phyloP scores from a whole-genome alignment of 2,113 vertebrate genomes.

The Calidris pugnax region DNA sequence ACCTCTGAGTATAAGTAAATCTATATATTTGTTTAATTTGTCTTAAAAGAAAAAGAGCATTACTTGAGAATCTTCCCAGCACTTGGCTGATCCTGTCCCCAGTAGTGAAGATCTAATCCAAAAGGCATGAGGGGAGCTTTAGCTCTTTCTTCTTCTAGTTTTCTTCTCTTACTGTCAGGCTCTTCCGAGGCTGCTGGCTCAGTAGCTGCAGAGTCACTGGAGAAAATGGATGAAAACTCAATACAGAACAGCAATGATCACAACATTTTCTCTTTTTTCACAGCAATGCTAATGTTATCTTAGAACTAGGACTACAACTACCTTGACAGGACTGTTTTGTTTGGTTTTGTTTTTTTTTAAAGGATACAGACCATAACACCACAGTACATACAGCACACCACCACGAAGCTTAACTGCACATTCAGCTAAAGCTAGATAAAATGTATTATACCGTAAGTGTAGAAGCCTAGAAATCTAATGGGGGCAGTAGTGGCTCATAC shows the following conservation, averaged over 20 bases:
- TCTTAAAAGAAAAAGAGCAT: conserved; percentile 52
- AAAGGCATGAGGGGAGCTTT: conserved; percentile 87
- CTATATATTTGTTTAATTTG: conserved; percentile 50
- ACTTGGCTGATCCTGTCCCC: conserved; percentile 86
- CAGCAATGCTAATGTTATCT: not conserved
- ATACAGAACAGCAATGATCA: not conserved
- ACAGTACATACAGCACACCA: not conserved
- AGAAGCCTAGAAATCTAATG: not conserved
- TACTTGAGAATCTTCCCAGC: conserved; percentile 89
- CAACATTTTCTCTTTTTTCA: not conserved
- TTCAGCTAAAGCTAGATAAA: not conserved
- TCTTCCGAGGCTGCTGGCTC: not conserved
- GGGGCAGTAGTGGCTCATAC: not conserved
- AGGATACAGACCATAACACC: not conserved
- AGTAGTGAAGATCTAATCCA: conserved; percentile 90
- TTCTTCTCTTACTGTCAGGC: conserved; percentile 14
- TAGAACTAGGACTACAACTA: not conserved
- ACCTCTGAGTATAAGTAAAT: conserved; percentile 16
- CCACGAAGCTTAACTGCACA: not conserved
- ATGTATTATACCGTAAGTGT: not conserved
- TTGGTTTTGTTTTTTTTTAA: not conserved
- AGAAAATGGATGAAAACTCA: conserved; percentile 32
- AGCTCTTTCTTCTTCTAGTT: conserved; percentile 61
- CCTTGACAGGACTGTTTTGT: not conserved
- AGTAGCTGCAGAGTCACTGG: not conserved